Evolutionary conservation across 2,888 invertebrate species (phyloP), one percentile per base, ranked within the genome.

Genomic region (Orchesella flavescens): DNA sequence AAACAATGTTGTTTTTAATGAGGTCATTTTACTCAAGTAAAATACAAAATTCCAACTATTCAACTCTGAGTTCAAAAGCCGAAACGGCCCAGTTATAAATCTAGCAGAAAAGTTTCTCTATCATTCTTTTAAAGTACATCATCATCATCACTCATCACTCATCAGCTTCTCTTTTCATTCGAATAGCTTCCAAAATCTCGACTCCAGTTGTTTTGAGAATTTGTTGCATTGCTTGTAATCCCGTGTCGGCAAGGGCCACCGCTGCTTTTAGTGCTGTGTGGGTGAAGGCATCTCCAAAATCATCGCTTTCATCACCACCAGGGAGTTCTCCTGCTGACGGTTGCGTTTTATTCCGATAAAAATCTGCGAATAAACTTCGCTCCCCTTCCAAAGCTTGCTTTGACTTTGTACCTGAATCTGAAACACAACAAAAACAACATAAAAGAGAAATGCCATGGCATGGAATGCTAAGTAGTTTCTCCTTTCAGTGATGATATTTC

Each of bases 221-320:
- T 5, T 69, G 23, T 13, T 69, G 69, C 15, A 12, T 49, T 1
- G 69, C 23, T 15, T 69, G 49, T 15, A 49, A n/a, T 4, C 69
- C 69, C 7, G 53, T n/a, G 23, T 69, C 69, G 1, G 53, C 69
- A 13, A 69, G n/a, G 9, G 53, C 53, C n/a, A 69, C 69, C 7
- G 69, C 49, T 1, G 53, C 49, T 15, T 69, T 49, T 13, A 49
- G 12, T 4, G 49, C 69, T 9, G 21, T 10, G 17, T 49, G 19
- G 5, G 53, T 69, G n/a, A 69, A 49, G 15, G 46, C 49, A 17
- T 69, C 69, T 12, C 69, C 69, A 23, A 69, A 53, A 53, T 69
- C 69, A 1, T 17, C 19, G n/a, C 23, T 23, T 19, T 61, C 9
- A 21, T 61, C 19, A 19, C 13, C 24, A 59, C 59, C 59, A 12